Base-by-base conservation (phyloP, 2,888 invertebrate species). In the Caenorhabditis sp. region DNA sequence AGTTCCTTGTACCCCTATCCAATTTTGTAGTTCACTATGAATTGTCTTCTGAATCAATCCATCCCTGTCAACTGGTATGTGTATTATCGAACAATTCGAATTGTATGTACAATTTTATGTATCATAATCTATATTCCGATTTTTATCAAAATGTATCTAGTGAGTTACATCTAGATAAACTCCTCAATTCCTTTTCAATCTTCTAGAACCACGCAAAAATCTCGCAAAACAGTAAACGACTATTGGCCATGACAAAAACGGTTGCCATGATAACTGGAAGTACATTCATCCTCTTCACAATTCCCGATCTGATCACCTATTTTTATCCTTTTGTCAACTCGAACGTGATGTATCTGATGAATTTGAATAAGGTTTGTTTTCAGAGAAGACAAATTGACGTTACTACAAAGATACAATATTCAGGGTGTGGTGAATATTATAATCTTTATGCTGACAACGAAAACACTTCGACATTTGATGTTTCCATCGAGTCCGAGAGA, bases 301-400 rank as follows among this genome's bases (percentile, higher is more conserved):
- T 79, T 12, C 78, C 78, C 1, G 78, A 79, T 57, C 8, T 76
- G 8, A 72, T 74, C 1, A 67, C 74, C 14, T 72, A 70, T 54
- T 67, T 76, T 59, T 70, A 58, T 0, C 76, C 78, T 12, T 68
- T 64, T 53, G 61, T 76, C 31, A 70, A 67, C 10, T 70, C 77
- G 0, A 75, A 72, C 58, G 63, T 60, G 0, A 70, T 81, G 65
- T 81, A 79, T 63, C 25, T 81, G 14, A 76, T 81, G 76, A 81
- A 81, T 62, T 62, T 81, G 65, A 77, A 77, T 66, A 81, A 81
- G n/a, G n/a, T n/a, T n/a, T n/a, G n/a, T n/a, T n/a, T n/a, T n/a
- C n/a, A n/a, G n/a, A n/a, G n/a, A n/a, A n/a, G n/a, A n/a, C n/a
- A n/a, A n/a, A n/a, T n/a, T n/a, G n/a, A n/a, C n/a, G n/a, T n/a